Evolutionary conservation across 2,797 vertebrate genomes (phyloP).

Genomic region (Hemibagrus guttatus): DNA sequence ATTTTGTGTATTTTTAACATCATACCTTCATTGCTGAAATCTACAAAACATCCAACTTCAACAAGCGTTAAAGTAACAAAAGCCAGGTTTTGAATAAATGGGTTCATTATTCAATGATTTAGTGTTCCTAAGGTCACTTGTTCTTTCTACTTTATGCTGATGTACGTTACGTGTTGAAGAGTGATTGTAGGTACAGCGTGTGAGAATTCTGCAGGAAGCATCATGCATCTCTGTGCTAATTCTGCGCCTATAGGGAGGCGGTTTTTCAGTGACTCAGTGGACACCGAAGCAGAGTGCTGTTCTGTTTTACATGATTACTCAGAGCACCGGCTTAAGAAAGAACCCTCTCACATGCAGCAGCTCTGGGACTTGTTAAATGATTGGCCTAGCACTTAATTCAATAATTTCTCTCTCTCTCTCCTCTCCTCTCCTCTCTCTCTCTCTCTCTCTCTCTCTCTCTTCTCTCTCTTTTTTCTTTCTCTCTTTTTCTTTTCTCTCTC

Average conservation of each 20-base stretch:
- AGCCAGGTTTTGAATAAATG: not conserved
- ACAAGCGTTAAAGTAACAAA: not conserved
- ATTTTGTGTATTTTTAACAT: not conserved
- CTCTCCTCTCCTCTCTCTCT: conserved; percentile 41
- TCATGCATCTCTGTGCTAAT: conserved; percentile 79
- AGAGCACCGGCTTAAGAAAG: conserved; percentile 85
- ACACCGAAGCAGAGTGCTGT: conserved; percentile 84
- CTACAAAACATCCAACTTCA: not conserved
- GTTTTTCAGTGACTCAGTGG: conserved; percentile 53
- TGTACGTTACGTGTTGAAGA: not conserved
- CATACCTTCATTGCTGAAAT: not conserved
- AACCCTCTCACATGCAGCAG: conserved; percentile 81
- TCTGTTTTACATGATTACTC: conserved; percentile 89
- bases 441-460: conserved; percentile 45
- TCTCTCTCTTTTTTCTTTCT: conserved; percentile 58
- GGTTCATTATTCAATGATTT: not conserved
- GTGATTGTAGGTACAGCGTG: conserved; percentile 11
- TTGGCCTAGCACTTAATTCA: conserved; percentile 85
- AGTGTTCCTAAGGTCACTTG: not conserved
- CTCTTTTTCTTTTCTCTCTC: conserved; percentile 38
- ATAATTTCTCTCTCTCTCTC: conserved; percentile 64
- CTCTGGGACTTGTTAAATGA: conserved; percentile 86
- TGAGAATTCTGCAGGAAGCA: conserved; percentile 48
- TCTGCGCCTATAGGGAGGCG: conserved; percentile 69
- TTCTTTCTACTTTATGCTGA: not conserved